Evolutionary conservation across 1,140 invertebrate genomes (phyloP), one percentile per base, ranked within the genome.

Genomic region (Manduca sexta): DNA sequence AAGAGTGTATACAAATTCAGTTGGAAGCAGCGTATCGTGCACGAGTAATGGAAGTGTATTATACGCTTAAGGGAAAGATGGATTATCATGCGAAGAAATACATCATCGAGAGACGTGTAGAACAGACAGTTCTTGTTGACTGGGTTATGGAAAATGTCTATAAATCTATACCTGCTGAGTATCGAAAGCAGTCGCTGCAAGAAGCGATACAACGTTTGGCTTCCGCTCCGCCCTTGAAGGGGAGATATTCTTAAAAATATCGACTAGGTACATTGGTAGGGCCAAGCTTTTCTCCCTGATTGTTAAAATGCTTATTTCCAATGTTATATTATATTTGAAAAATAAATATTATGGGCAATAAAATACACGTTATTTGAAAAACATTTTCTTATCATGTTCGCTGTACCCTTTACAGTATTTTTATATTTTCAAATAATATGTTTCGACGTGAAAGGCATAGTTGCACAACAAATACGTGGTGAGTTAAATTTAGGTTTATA

Each of bases 1-100:
- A 91, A 70, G 96, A 98, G 82, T 97, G 96, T 86, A 89, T 98
- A 47, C 89, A 88, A 12, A 89, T 98, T 60, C 97, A 98, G 81
- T 80, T 98, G 37, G 97, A 99, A 89, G 93, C 94, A 49, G 89
- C 88, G 11, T 98, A 97, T 79, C 88, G 97, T 49, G 88, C 93
- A 69, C 64, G 81, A 39, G 34, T 51, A 12, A 80, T 78, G 74
- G 53, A 52, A 0, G 69, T 77, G 0, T 75, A 68, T 33, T 59
- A 43, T 15, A 52, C 38, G 5, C 64, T 80, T 0, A 74, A 64
- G 37, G 60, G 61, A 6, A 66, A 75, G 1, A 56, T 84, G 56
- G 75, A 84, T 14, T 84, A 81, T 43, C 79, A 83, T 33, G 60
- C 71, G 1, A 76, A 73, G 31, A 47, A 52, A 15, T 48, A 67